phyloP scores from a whole-genome alignment of 2,797 vertebrate genomes.

The Enteromius thamalakanensis region DNA sequence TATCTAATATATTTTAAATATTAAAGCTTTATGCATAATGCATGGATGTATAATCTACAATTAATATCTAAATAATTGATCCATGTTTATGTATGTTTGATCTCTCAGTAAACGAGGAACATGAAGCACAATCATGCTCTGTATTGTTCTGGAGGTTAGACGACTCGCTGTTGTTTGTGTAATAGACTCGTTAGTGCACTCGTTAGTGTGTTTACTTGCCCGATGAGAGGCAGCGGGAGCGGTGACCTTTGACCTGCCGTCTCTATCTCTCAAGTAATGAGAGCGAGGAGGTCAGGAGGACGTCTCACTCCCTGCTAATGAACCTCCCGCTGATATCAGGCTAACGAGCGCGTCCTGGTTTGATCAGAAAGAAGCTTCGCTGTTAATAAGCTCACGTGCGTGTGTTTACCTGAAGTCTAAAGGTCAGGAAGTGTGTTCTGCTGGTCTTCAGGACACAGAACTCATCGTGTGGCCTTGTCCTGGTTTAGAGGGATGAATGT shows the following conservation, averaged over 20 bases:
- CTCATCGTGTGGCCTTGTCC: neutral
- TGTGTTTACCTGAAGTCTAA: neutral
- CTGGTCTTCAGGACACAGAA: neutral
- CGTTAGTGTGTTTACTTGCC: slow-evolving; percentile 71
- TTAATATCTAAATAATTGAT: neutral
- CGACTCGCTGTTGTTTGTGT: slow-evolving; percentile 6
- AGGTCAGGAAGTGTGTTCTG: neutral
- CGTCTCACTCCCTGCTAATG: slow-evolving; percentile 73
- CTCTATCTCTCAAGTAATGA: slow-evolving; percentile 73
- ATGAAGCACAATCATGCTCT: neutral
- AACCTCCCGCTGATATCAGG: slow-evolving; percentile 71
- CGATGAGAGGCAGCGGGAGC: slow-evolving; percentile 68
- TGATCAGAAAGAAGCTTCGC: neutral
- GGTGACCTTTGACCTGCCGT: slow-evolving; percentile 57
- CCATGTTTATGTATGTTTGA: neutral
- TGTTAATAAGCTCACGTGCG: neutral
- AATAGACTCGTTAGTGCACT: slow-evolving; percentile 73
- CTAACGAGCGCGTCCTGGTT: slow-evolving; percentile 54
- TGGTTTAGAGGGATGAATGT: neutral
- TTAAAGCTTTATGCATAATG: neutral
- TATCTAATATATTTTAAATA: too few relatives aligned
- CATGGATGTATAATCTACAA: neutral
- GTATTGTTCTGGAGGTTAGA: neutral
- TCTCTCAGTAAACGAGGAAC: neutral
- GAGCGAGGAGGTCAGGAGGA: slow-evolving; percentile 60